Evolutionary conservation across 2,888 invertebrate species (phyloP).

Genomic region (Dendrolimus houi): DNA sequence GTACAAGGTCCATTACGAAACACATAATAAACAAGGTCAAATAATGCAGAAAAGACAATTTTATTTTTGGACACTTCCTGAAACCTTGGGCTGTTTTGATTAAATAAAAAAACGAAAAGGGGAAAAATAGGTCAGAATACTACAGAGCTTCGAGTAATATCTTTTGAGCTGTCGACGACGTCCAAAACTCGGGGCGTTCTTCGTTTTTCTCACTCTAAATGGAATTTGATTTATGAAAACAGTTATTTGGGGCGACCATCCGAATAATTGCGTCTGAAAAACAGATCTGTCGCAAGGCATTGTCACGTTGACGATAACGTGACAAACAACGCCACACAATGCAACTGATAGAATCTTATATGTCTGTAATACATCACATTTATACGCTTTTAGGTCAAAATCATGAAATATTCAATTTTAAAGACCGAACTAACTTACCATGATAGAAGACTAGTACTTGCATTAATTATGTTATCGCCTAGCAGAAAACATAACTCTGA

Average conservation of each 20-base stretch:
- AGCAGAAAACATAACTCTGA: too few relatives aligned
- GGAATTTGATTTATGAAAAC: slow-evolving; percentile 30
- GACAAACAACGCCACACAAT: too few relatives aligned
- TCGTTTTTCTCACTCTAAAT: slow-evolving; percentile 28
- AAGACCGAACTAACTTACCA: too few relatives aligned
- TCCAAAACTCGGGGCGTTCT: slow-evolving; percentile 27
- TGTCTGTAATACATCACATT: too few relatives aligned
- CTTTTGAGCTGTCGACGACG: slow-evolving; percentile 25
- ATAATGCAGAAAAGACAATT: background rate
- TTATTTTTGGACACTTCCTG: background rate
- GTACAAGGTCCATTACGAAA: background rate
- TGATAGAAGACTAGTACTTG: too few relatives aligned
- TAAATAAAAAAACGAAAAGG: slow-evolving; percentile 31
- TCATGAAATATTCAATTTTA: too few relatives aligned
- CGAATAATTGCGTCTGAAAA: slow-evolving; percentile 18
- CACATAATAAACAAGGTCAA: background rate
- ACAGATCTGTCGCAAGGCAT: background rate
- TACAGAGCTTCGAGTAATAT: slow-evolving; percentile 5
- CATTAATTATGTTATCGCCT: too few relatives aligned
- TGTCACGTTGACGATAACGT: background rate
- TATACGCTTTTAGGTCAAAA: too few relatives aligned
- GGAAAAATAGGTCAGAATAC: slow-evolving; percentile 27
- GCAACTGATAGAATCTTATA: too few relatives aligned
- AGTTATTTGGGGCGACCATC: slow-evolving; percentile 32
- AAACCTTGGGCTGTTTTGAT: background rate